Conservation (phyloP, 2,113 vertebrate species). For the Meriones unguiculatus region DNA sequence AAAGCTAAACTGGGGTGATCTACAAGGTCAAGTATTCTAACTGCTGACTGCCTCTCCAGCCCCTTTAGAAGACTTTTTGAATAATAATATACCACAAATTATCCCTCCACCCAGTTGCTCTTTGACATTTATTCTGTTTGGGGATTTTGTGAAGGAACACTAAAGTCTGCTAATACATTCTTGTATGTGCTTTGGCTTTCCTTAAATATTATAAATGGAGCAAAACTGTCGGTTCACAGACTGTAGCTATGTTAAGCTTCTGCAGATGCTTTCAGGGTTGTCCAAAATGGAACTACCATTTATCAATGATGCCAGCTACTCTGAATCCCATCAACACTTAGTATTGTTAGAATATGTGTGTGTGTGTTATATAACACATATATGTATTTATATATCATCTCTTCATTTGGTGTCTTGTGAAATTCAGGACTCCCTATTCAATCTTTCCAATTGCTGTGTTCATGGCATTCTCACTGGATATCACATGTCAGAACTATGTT, state of each 20-base stretch:
- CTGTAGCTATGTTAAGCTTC: background rate
- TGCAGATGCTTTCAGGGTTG: background rate
- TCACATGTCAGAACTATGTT: background rate
- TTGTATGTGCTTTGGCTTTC: background rate
- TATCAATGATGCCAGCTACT: background rate
- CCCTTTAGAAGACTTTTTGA: background rate
- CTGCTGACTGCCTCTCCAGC: background rate
- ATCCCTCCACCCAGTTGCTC: background rate
- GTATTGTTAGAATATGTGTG: background rate
- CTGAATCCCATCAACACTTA: background rate
- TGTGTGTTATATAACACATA: too few species aligned
- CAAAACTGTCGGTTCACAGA: background rate
- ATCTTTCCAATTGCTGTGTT: background rate
- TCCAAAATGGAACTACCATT: background rate
- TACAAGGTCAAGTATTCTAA: background rate
- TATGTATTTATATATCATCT: background rate
- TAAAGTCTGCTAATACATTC: background rate
- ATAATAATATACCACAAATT: background rate
- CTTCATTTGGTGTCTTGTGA: background rate
- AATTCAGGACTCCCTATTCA: background rate
- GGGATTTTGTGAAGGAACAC: background rate
- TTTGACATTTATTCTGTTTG: conserved; percentile 15
- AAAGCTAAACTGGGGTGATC: background rate
- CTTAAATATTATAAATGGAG: background rate
- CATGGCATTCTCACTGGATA: background rate